Evolutionary conservation across 2,888 invertebrate species (phyloP), one percentile per base, ranked within the genome.

Genomic region (Synanthedon andrenaeformis): DNA sequence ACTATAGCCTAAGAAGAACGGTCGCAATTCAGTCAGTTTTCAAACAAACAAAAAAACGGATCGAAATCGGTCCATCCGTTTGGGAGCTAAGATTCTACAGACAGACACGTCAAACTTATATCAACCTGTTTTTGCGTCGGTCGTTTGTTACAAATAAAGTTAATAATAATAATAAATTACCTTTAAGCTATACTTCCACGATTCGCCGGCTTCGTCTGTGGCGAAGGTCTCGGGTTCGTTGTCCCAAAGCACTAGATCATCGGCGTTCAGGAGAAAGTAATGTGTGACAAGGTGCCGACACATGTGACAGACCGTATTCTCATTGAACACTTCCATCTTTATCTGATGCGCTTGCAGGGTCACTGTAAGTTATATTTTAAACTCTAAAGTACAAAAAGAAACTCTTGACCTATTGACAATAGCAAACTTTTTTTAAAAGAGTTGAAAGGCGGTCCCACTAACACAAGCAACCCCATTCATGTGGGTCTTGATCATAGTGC

Each of bases 101-200:
- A 23, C 19, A 23, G 4, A 23, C 19, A 23, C 19, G 23, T 23
- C 23, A 23, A 23, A 23, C 4, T 23, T 23, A 23, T 23, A 5
- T 23, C 4, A 23, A 23, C 23, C 23, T 1, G 23, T 23, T 23
- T 23, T 5, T 23, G 4, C 23, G 3, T n/a, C n/a, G n/a, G n/a
- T n/a, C n/a, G n/a, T n/a, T n/a, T n/a, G n/a, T n/a, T n/a, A n/a
- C n/a, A n/a, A n/a, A n/a, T n/a, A n/a, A n/a, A n/a, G 28, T 8
- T 35, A 35, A 28, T 5, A 23, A 23, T 23, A 35, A 35, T 10
- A 35, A 35, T 35, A 35, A 35, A 35, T 35, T 79, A 95, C 95
- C 89, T 95, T 90, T 58, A 97, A 87, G 67, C 93, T 95, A 73
- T 96, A 98, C 72, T 96, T 97, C 95, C 96, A 97, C n/a, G 94